Conservation (phyloP, 2,113 vertebrate species). For the Aleadryas rufinucha region DNA sequence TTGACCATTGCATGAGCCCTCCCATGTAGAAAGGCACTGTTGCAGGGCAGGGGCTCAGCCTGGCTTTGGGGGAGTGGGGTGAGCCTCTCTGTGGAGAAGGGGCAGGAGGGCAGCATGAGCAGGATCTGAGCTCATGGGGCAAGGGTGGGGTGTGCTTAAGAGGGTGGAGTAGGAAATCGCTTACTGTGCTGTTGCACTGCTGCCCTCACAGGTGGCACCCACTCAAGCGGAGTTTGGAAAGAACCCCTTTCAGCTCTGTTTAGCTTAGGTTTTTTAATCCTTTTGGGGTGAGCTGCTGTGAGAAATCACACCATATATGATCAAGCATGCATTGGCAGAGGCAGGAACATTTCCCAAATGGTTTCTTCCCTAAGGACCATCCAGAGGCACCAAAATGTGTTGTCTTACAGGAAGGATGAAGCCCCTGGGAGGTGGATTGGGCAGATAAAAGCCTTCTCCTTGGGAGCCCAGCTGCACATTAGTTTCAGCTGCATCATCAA, state of each 20-base stretch:
- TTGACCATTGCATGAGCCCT: fast-evolving
- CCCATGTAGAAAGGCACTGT: not conserved
- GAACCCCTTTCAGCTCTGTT: not conserved
- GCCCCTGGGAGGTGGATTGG: not conserved
- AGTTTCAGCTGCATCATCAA: slow-evolving; percentile 36
- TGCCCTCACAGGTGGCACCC: not conserved
- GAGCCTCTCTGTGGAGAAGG: not conserved
- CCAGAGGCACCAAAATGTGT: not conserved
- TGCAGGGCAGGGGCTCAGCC: not conserved
- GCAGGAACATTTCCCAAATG: not conserved
- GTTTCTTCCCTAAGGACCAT: not conserved
- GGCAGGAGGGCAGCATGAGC: not conserved
- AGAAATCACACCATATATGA: not conserved
- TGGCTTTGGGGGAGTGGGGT: not conserved
- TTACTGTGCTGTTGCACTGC: not conserved
- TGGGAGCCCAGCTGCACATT: not conserved
- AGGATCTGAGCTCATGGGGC: not conserved
- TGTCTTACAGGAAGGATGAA: not conserved
- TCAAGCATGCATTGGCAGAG: not conserved
- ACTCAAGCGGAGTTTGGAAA: not conserved
- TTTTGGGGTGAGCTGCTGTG: not conserved
- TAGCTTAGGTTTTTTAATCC: not conserved
- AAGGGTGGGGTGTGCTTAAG: not conserved
- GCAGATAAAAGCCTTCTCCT: not conserved
- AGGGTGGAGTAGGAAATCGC: not conserved